Conservation (phyloP, 2,113 vertebrate genomes). For the Eulacestoma nigropectus region DNA sequence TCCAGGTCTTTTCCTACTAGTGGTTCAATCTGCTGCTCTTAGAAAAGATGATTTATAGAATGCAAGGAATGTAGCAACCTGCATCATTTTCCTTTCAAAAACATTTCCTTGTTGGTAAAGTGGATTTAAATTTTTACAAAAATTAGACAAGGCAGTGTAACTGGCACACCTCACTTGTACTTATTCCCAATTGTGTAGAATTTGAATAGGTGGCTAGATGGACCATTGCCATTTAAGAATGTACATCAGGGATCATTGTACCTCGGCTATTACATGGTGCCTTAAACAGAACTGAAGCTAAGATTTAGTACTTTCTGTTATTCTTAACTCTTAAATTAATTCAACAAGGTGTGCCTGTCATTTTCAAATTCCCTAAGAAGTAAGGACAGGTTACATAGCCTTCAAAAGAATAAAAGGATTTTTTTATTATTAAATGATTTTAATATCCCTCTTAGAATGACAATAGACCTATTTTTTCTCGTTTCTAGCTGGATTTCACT, state of each 20-base stretch:
- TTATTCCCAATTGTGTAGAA: slow-evolving; percentile 75
- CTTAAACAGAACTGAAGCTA: slow-evolving; percentile 86
- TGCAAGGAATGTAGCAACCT: slow-evolving; percentile 85
- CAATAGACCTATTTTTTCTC: slow-evolving; percentile 72
- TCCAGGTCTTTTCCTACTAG: slow-evolving; percentile 79
- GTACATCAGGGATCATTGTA: slow-evolving; percentile 87
- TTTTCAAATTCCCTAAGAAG: slow-evolving; percentile 71
- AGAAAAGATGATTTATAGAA: slow-evolving; percentile 79
- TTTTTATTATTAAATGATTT: slow-evolving; percentile 65
- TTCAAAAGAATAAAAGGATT: slow-evolving; percentile 70
- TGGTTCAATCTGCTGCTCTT: slow-evolving; percentile 82
- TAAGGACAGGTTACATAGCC: slow-evolving; percentile 74
- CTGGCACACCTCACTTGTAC: slow-evolving; percentile 80
- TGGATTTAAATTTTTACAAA: slow-evolving; percentile 76
- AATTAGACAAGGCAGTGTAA: slow-evolving; percentile 79
- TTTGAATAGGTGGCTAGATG: slow-evolving; percentile 81
- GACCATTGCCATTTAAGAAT: slow-evolving; percentile 85
- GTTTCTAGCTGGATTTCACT: slow-evolving; percentile 74
- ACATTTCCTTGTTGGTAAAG: slow-evolving; percentile 76
- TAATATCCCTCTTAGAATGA: slow-evolving; percentile 72
- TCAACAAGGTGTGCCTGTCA: slow-evolving; percentile 80
- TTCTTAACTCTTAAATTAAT: slow-evolving; percentile 72
- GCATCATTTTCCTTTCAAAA: slow-evolving; percentile 75
- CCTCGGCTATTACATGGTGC: slow-evolving; percentile 87
- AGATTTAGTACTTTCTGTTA: slow-evolving; percentile 78